Evolutionary conservation across 2,888 invertebrate genomes (phyloP), one percentile per base, ranked within the genome.

Genomic region (Melikaiella ostensackeni): DNA sequence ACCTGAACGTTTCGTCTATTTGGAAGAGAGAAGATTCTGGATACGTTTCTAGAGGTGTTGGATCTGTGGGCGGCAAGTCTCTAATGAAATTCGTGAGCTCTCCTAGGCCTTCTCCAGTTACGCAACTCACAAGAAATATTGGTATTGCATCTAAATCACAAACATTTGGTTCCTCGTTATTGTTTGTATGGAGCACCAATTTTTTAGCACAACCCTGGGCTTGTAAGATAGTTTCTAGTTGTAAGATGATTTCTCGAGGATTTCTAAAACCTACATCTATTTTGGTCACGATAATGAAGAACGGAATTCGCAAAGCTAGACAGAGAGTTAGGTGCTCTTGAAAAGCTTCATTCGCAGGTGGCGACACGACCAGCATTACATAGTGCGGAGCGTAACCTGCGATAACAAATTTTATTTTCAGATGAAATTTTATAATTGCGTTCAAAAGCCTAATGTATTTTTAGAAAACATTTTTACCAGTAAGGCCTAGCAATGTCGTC

Each of bases 271-370:
- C 96, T 77, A 98, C 93, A 92, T 99, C 99, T 77, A 96, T 96
- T 93, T 99, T 99, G 80, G 97, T 98, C 79, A 99, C 94, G 1
- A 99, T 97, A 21, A 98, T 95, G 90, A 99, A 98, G 91, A 99
- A 96, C 0, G 99, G 98, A 86, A 97, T 94, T 85, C 96, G 95
- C 63, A 97, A 90, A 0, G 97, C 97, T 0, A 96, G 92, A 1
- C 96, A 95, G 61, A 99, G 94, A 0, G 96, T 96, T 77, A 99
- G 93, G 92, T 99, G 99, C 89, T 99, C 99, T 84, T 97, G 96
- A 4, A 89, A 88, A 24, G 89, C 88, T 81, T 91, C 91, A 77
- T 88, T 91, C 62, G 91, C 83, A 21, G 91, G 90, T 19, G 88
- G 89, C 21, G 91, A 89, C 76, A 91, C 85, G 2, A 97, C 96